Base-by-base conservation (phyloP, 2,888 invertebrate species). In the Syrista parreyssii region DNA sequence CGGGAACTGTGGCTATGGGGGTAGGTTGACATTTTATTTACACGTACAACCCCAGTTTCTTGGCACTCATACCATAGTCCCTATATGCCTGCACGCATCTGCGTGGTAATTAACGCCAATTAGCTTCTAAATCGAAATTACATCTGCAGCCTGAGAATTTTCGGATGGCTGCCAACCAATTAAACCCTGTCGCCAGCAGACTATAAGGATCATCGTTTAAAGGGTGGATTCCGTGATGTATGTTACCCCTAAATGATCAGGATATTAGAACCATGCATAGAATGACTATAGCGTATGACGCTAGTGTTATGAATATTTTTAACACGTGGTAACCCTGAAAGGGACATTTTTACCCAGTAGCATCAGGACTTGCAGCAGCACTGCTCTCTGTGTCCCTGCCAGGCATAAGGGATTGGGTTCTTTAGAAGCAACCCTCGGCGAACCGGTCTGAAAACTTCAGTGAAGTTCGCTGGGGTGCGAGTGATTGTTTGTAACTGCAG, bases 401-500 rank as follows among this genome's bases (percentile, higher is more conserved):
- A 55, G 73, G 72, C 68, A 32, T 55, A 34, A 75, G 77, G 81
- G 79, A 83, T 82, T 78, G 83, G 83, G 80, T 78, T 82, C 82
- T 83, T 83, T 76, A 79, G 78, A 81, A 78, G 34, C 77, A 78
- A 75, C 81, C 81, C 80, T 79, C 75, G 71, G 71, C 71, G 71
- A 71, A 32, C 71, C 71, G 71, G 31, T 71, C 71, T 71, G 71
- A 71, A 71, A 71, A 71, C 31, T 71, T 71, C 71, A 32, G 71
- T 71, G 31, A 32, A 71, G 71, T 71, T 71, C 71, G 71, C 71
- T 71, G 71, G 71, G 71, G 71, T 40, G 31, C 83, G 86, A 83
- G 85, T 85, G 85, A 85, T 85, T 85, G 85, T 85, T 85, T 84
- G 85, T 81, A 85, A 82, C 85, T 81, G 80, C 80, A 78, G 79